Conservation (phyloP, 2,888 invertebrate species). For the Orthosia gothica region DNA sequence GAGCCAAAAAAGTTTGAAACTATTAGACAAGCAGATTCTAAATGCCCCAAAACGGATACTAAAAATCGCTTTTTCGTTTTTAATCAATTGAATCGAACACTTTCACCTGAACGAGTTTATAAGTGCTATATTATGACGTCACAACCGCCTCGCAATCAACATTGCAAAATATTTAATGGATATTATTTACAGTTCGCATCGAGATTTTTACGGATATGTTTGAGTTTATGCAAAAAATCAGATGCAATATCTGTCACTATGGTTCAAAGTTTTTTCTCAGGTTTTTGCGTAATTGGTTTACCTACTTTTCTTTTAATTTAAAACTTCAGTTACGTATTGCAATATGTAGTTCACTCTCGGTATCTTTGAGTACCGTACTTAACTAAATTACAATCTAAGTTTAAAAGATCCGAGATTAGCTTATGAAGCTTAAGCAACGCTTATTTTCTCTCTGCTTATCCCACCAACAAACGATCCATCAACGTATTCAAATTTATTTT, state of each 20-base stretch:
- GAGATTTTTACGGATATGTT: conserved; percentile 42
- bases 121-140: conserved; percentile 31
- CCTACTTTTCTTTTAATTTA: background rate
- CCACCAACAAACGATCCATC: background rate
- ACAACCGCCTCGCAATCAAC: conserved; percentile 34
- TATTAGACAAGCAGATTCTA: background rate
- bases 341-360: background rate
- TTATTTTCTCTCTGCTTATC: background rate
- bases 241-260: conserved; percentile 11
- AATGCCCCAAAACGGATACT: conserved; percentile 9
- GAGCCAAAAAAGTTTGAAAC: conserved; percentile 12
- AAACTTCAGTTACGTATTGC: background rate
- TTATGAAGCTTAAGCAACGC: background rate
- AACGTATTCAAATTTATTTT: conserved; percentile 6
- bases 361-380: background rate
- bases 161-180: conserved; percentile 50
- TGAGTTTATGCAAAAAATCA: conserved; percentile 15
- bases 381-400: background rate
- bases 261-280: background rate
- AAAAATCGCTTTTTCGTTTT: conserved; percentile 27
- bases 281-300: conserved; percentile 20
- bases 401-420: background rate
- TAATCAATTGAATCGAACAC: conserved; percentile 44
- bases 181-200: conserved; percentile 50
- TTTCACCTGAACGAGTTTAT: conserved; percentile 52